Conservation (phyloP, 2,113 vertebrate species). For the Rhadina sibilatrix region DNA sequence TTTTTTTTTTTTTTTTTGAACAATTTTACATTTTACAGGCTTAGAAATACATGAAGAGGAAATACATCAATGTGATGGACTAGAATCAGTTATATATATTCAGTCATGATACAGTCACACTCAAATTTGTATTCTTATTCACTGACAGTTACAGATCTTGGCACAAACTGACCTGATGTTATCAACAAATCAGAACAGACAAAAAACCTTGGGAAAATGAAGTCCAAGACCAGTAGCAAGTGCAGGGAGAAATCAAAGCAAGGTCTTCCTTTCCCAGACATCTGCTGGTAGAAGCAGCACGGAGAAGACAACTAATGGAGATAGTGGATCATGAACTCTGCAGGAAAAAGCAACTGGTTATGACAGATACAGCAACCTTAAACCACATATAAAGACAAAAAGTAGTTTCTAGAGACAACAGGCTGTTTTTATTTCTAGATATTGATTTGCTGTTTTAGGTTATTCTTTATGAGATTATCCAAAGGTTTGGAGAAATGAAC, state of each 20-base stretch:
- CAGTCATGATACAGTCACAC: neutral
- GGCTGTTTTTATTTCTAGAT: neutral
- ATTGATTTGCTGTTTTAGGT: neutral
- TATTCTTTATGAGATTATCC: neutral
- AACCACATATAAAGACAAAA: neutral
- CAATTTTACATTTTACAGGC: neutral
- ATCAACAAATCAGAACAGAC: neutral
- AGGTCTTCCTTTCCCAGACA: neutral
- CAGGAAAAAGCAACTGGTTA: neutral
- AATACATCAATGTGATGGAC: neutral
- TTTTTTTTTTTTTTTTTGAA: neutral
- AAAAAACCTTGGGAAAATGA: neutral
- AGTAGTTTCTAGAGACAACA: neutral
- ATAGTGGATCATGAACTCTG: neutral
- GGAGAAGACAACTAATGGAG: neutral
- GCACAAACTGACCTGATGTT: neutral
- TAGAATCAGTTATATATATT: neutral
- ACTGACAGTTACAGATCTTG: neutral
- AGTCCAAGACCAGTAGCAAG: neutral
- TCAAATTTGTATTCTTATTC: neutral
- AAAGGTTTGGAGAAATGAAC: neutral
- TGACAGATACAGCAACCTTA: neutral
- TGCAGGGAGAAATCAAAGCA: neutral
- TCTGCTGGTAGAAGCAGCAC: neutral
- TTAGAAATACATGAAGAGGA: neutral